A percentile compares a stretch with the other conserved stretches of the same genome.
Conservation (phyloP, 2,888 invertebrate species). For the Prosopocoilus inquinatus region DNA sequence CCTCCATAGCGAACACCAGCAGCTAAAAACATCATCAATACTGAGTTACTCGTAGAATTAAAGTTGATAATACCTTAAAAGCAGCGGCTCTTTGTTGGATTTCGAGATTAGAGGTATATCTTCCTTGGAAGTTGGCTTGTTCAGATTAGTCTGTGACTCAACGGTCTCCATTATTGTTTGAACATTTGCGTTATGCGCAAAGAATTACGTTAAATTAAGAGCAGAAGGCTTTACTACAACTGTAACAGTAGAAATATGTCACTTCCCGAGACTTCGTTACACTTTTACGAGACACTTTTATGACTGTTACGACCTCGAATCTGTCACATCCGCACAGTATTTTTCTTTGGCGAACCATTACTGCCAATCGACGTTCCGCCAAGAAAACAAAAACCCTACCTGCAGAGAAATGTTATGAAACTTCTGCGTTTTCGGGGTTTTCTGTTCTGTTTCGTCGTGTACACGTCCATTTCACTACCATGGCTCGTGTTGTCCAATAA, state of each 20-base stretch:
- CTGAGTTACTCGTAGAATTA: neutral
- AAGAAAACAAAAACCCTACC: conserved; percentile 32
- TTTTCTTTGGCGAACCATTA: conserved; percentile 1
- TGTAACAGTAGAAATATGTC: neutral
- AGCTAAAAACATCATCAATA: conserved; percentile 56
- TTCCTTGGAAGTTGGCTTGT: conserved; percentile 55
- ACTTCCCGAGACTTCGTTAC: neutral
- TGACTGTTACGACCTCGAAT: conserved; percentile 1
- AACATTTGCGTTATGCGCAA: neutral
- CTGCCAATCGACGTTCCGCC: conserved; percentile 9
- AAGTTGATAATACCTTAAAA: conserved; percentile 55
- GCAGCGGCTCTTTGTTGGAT: conserved; percentile 58
- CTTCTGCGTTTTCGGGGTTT: conserved; percentile 41
- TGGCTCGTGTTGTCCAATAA: conserved; percentile 45
- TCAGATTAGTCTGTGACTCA: conserved; percentile 48
- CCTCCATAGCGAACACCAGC: conserved; percentile 72
- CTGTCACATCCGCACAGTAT: conserved; percentile 11
- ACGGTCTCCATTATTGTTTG: conserved; percentile 43
- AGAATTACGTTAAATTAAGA: neutral
- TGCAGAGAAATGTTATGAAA: conserved; percentile 41
- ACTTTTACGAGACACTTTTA: conserved; percentile 1
- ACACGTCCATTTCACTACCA: conserved; percentile 47
- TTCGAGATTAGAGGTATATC: conserved; percentile 70
- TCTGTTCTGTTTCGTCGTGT: conserved; percentile 41
- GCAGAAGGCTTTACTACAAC: neutral